Percentiles rank a stretch among this genome's conserved stretches.
These are phyloP conservation scores for Lanius ludovicianus DNA, from an alignment of 2,113 vertebrate species.

Conservation along the genomic window DNA sequence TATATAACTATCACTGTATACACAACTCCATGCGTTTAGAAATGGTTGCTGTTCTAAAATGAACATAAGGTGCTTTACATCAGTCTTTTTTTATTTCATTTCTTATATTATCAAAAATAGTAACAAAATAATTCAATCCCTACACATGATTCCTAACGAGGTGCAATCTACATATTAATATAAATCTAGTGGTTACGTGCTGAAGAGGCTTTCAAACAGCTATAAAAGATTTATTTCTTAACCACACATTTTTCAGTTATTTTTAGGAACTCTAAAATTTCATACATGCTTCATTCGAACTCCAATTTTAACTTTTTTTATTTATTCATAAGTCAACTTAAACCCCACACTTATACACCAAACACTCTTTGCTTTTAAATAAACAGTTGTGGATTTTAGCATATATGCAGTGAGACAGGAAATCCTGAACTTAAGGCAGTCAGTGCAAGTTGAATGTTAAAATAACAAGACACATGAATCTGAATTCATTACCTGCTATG, in stretches of 20 bases:
- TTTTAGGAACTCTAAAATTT: background rate
- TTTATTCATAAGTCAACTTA: background rate
- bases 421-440: background rate
- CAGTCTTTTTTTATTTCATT: background rate
- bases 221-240: background rate
- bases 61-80: background rate
- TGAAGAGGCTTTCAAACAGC: background rate
- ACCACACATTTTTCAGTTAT: background rate
- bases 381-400: background rate
- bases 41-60: background rate
- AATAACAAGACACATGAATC: fast-evolving
- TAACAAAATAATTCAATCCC: background rate
- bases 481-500: background rate
- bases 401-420: background rate
- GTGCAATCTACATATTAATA: background rate
- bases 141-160: background rate
- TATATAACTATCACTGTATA: background rate
- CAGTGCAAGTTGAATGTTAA: background rate
- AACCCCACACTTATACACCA: background rate
- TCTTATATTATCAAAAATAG: background rate
- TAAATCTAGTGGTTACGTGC: background rate
- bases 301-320: background rate
- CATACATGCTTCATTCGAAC: background rate
- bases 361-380: background rate
- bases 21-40: background rate